Evolutionary conservation across 2,888 invertebrate species (phyloP).

Genomic region (Xanthorhoe spadicearia): DNA sequence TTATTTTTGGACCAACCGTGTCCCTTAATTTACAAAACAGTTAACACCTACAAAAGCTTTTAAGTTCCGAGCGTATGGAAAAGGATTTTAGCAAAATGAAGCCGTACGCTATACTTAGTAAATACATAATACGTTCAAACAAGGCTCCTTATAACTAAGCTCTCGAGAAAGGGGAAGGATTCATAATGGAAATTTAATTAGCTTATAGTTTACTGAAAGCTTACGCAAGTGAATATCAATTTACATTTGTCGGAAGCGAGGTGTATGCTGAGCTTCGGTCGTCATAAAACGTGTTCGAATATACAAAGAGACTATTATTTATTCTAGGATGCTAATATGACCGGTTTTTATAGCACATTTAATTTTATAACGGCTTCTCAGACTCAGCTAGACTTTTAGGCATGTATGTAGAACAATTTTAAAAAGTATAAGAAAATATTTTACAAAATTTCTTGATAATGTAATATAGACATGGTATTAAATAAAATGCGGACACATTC

Average conservation of each 20-base stretch:
- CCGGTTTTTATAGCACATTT: constrained; percentile 21
- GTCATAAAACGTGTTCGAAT: constrained; percentile 7
- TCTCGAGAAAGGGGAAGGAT: constrained; percentile 22
- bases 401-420: not conserved
- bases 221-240: constrained; percentile 24
- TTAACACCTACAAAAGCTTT: constrained; percentile 20
- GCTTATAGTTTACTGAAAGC: constrained; percentile 27
- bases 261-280: constrained; percentile 21
- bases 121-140: constrained; percentile 12
- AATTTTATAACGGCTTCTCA: constrained; percentile 17
- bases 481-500: too few relatives aligned
- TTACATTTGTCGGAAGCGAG: constrained; percentile 29
- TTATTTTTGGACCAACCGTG: constrained; percentile 19
- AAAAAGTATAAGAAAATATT: not conserved
- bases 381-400: not conserved
- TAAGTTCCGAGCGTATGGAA: not conserved
- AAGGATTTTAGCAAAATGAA: constrained; percentile 17
- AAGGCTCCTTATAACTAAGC: constrained; percentile 16
- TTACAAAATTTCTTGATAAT: not conserved
- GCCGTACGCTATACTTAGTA: constrained; percentile 18
- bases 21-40: constrained; percentile 11
- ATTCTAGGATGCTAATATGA: constrained; percentile 3
- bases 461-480: too few relatives aligned
- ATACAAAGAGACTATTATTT: not conserved
- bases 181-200: constrained; percentile 33